Percentiles rank a stretch among this genome's conserved stretches.
These are phyloP conservation scores for Uria lomvia DNA, from an alignment of 2,113 vertebrate species.

Conservation along the genomic window DNA sequence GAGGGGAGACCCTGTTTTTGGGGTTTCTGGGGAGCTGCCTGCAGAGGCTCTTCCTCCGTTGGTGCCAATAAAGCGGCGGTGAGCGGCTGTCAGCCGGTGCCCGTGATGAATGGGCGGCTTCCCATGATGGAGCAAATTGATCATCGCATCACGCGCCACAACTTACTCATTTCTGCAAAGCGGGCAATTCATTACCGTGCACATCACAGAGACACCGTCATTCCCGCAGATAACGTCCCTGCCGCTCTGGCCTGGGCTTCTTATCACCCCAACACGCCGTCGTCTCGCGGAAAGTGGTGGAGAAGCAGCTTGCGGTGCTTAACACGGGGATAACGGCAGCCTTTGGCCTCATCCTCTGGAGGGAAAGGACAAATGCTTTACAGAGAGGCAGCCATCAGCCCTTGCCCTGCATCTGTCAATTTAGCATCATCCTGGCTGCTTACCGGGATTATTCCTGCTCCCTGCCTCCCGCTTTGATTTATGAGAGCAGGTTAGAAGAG, in stretches of 20 bases:
- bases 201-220: constrained; percentile 5
- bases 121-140: constrained; percentile 68
- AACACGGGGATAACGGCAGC: not conserved
- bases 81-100: constrained; percentile 58
- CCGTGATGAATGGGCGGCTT: constrained; percentile 76
- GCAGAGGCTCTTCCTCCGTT: constrained; percentile 48
- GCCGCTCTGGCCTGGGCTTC: not conserved
- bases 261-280: not conserved
- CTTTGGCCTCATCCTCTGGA: not conserved
- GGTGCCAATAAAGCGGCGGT: constrained; percentile 40
- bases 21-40: not conserved
- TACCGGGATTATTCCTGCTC: not conserved
- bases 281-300: not conserved
- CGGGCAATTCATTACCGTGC: constrained; percentile 59
- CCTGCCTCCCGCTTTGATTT: not conserved
- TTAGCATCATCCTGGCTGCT: not conserved
- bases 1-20: not conserved
- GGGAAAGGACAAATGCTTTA: not conserved
- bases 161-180: constrained; percentile 68
- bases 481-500: constrained; percentile 1
- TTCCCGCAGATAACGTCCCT: constrained; percentile 28
- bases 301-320: not conserved
- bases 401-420: not conserved
- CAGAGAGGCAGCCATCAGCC: not conserved
- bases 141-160: constrained; percentile 70